These are phyloP conservation scores for Agrochola lychnidis DNA, from an alignment of 2,888 invertebrate species.

Conservation along the genomic window DNA sequence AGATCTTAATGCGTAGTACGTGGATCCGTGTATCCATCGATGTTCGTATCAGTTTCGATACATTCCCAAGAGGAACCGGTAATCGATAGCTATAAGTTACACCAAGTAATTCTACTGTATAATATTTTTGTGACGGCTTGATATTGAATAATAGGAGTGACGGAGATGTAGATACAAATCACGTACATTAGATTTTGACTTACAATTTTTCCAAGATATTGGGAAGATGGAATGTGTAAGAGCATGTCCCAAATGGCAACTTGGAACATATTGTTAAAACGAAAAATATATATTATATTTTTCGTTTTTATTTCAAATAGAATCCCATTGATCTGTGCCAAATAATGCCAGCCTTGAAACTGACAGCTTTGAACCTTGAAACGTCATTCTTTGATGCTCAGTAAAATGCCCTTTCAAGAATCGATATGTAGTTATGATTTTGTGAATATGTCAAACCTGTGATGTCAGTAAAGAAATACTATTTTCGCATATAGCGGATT, in stretches of 20 bases:
- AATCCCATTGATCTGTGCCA: neutral
- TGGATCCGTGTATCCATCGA: constrained; percentile 36
- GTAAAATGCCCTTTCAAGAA: constrained; percentile 1
- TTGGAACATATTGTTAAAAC: neutral
- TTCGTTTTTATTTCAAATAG: neutral
- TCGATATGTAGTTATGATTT: neutral
- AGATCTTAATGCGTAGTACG: constrained; percentile 57
- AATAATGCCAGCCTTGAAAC: neutral
- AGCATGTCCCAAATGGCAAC: neutral
- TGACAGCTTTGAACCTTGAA: too few species aligned
- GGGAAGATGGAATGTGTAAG: neutral
- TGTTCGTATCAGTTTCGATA: constrained; percentile 49
- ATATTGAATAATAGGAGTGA: constrained; percentile 16
- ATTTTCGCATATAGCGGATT: constrained; percentile 62
- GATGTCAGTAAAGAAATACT: constrained; percentile 52
- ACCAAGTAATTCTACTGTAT: constrained; percentile 10
- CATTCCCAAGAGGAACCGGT: constrained; percentile 37
- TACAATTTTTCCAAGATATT: neutral
- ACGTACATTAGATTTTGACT: neutral
- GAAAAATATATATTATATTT: neutral
- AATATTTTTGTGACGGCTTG: constrained; percentile 13
- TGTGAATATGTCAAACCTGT: constrained; percentile 17
- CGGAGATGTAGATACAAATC: neutral
- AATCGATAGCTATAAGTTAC: constrained; percentile 46
- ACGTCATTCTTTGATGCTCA: neutral